phyloP scores from a whole-genome alignment of 2,888 invertebrate species.

The Microctonus brassicae region DNA sequence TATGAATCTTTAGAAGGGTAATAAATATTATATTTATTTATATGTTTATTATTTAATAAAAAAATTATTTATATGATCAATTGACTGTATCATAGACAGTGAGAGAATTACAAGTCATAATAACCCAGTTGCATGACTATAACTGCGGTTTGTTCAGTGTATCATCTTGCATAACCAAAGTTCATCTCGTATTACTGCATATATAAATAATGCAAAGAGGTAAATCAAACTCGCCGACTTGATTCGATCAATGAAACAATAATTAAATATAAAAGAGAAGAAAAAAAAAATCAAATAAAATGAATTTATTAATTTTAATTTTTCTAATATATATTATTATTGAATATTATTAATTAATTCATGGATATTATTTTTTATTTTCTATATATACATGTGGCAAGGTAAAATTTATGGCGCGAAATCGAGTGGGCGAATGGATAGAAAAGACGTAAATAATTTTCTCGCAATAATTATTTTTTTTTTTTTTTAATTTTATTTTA shows the following conservation, averaged over 20 bases:
- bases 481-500: too few relatives aligned
- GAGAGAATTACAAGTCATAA: constrained; percentile 38
- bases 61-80: neutral
- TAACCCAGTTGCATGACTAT: constrained; percentile 49
- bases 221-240: constrained; percentile 46
- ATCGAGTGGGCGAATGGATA: constrained; percentile 29
- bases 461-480: too few relatives aligned
- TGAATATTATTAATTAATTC: neutral
- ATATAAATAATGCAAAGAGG: constrained; percentile 50
- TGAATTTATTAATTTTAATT: neutral
- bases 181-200: constrained; percentile 59
- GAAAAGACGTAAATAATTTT: too few relatives aligned
- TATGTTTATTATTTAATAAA: too few relatives aligned
- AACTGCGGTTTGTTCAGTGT: neutral
- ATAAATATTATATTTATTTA: neutral
- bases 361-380: too few relatives aligned
- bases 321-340: neutral
- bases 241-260: constrained; percentile 39
- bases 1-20: neutral
- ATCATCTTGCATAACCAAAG: constrained; percentile 54
- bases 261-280: neutral
- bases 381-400: neutral
- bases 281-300: neutral
- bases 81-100: neutral
- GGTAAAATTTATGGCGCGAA: constrained; percentile 10